These are phyloP conservation scores for Lutraria lutraria DNA, from an alignment of 2,888 invertebrate genomes.

Conservation along the genomic window DNA sequence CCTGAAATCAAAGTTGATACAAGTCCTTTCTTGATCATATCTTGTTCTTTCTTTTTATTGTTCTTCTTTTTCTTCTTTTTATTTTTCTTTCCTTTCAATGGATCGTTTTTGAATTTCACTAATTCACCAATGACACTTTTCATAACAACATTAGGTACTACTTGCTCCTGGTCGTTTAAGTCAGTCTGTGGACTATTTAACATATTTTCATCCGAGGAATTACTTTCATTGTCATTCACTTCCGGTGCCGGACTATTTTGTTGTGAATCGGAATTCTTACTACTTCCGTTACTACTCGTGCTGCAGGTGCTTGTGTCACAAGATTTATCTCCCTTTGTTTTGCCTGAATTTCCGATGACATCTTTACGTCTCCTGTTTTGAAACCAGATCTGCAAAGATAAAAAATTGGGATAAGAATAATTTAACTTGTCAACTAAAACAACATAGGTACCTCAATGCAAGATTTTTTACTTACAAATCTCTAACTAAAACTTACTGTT, in stretches of 20 bases:
- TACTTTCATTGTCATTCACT: conserved; percentile 50
- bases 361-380: conserved; percentile 86
- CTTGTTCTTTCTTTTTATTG: conserved; percentile 60
- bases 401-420: conserved; percentile 19
- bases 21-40: conserved; percentile 62
- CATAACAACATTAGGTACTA: conserved; percentile 81
- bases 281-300: conserved; percentile 52
- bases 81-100: conserved; percentile 77
- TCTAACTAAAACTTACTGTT: too few species aligned
- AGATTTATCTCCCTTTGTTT: conserved; percentile 59
- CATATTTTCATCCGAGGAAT: conserved; percentile 48
- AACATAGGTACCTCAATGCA: too few species aligned
- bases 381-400: conserved; percentile 84
- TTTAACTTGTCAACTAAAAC: too few species aligned
- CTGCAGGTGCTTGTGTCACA: conserved; percentile 67
- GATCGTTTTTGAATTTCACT: conserved; percentile 78
- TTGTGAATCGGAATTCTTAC: conserved; percentile 53
- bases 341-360: conserved; percentile 76
- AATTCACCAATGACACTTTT: conserved; percentile 82
- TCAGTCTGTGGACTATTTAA: conserved; percentile 34
- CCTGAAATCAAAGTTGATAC: conserved; percentile 69
- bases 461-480: too few species aligned
- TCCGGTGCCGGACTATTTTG: conserved; percentile 48
- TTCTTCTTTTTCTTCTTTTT: conserved; percentile 73
- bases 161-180: conserved; percentile 59